A percentile compares a stretch with the other conserved stretches of the same genome.
Evolutionary conservation across 2,888 invertebrate species (phyloP).

Genomic region (Cotesia congregata): DNA sequence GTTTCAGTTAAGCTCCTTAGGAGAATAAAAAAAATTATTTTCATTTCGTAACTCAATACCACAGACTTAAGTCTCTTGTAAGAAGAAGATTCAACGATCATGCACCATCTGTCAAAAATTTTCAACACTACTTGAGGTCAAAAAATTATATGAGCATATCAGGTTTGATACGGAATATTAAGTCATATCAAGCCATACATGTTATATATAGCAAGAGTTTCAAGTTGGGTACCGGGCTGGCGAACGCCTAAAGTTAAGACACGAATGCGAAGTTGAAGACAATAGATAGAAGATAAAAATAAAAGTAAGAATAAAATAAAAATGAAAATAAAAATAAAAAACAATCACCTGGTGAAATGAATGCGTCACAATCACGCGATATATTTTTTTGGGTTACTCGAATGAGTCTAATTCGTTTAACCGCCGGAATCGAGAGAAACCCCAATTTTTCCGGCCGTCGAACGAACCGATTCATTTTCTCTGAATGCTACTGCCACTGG

Average conservation of each 20-base stretch:
- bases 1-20: too few species aligned
- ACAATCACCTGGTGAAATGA: constrained; percentile 17
- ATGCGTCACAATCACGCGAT: constrained; percentile 30
- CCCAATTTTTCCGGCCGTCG: constrained; percentile 33
- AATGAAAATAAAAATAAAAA: neutral
- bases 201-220: too few species aligned
- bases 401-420: constrained; percentile 29
- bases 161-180: too few species aligned
- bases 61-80: too few species aligned
- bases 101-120: too few species aligned
- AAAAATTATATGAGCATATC: too few species aligned
- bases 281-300: neutral
- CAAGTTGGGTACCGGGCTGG: constrained; percentile 2
- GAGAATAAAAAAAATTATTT: too few species aligned
- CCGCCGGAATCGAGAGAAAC: constrained; percentile 23
- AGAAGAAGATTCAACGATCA: too few species aligned
- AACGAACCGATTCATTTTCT: constrained; percentile 15
- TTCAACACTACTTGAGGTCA: too few species aligned
- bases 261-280: neutral
- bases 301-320: neutral
- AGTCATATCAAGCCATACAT: too few species aligned
- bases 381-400: constrained; percentile 28
- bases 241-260: neutral
- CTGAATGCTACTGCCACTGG: constrained; percentile 2
- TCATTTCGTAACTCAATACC: too few species aligned